phyloP scores from a whole-genome alignment of 2,113 vertebrate genomes.

The Phalacrocorax brasilianus region DNA sequence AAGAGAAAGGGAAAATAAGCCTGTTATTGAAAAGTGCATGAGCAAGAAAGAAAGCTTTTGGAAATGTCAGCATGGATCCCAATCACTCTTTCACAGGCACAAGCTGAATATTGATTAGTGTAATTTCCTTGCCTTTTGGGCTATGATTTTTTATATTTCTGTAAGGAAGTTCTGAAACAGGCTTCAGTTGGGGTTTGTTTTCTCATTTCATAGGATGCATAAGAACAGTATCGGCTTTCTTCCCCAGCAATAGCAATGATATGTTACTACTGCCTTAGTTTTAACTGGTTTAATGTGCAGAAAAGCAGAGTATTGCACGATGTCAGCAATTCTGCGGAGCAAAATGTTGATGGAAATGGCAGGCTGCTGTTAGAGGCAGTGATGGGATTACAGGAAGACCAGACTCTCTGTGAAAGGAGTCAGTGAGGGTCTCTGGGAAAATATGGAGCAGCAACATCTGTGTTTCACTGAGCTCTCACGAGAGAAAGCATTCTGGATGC shows the following conservation, averaged over 20 bases:
- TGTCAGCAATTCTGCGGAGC: neutral
- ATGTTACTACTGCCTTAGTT: neutral
- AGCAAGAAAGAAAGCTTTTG: slow-evolving; percentile 19
- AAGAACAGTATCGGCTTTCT: neutral
- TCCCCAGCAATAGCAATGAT: neutral
- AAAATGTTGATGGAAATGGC: slow-evolving; percentile 32
- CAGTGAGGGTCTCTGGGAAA: neutral
- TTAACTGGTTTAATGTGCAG: slow-evolving; percentile 3
- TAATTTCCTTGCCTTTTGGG: neutral
- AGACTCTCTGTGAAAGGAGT: neutral
- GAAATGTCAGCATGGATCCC: neutral
- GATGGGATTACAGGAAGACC: neutral
- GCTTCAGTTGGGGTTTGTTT: neutral
- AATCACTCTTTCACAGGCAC: neutral
- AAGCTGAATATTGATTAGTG: slow-evolving; percentile 19
- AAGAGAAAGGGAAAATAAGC: neutral
- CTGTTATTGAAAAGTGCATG: neutral
- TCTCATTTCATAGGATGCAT: neutral
- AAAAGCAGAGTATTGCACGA: neutral
- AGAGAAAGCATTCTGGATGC: neutral
- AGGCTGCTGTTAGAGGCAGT: neutral
- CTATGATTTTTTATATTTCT: neutral
- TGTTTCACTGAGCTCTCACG: slow-evolving; percentile 14
- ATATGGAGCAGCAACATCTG: slow-evolving; percentile 22
- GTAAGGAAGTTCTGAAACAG: neutral